phyloP scores from a whole-genome alignment of 2,797 vertebrate species.

The Oreochromis grahami region DNA sequence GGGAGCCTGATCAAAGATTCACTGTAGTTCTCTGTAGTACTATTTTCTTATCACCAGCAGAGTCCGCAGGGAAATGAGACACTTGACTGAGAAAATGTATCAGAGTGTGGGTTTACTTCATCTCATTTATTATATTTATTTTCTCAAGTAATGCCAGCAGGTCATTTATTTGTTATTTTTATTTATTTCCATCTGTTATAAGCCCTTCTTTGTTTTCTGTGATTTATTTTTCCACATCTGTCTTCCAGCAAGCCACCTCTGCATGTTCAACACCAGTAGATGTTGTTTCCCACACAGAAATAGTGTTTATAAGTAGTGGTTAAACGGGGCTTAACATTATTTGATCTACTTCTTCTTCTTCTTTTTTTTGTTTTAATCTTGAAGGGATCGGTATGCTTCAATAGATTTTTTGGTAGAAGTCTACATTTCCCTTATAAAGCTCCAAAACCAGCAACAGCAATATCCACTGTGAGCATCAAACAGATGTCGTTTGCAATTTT shows the following conservation, averaged over 20 bases:
- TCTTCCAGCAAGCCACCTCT: neutral
- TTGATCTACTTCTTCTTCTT: neutral
- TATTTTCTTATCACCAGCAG: neutral
- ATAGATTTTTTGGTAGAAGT: neutral
- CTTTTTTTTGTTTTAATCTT: neutral
- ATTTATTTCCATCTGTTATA: neutral
- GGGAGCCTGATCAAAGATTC: neutral
- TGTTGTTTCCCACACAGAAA: neutral
- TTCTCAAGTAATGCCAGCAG: neutral
- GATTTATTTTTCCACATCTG: neutral
- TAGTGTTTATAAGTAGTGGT: neutral
- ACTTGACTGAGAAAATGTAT: neutral
- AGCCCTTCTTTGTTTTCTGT: neutral
- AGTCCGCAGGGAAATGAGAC: neutral
- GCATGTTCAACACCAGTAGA: neutral
- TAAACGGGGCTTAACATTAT: neutral
- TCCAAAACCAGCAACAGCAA: neutral
- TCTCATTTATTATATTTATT: neutral
- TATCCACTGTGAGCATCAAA: neutral
- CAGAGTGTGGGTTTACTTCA: neutral
- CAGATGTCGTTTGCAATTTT: neutral
- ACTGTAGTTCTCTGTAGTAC: neutral
- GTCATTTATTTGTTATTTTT: neutral
- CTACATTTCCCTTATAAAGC: neutral
- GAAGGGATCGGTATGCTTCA: neutral